These are phyloP conservation scores for Rhineura floridana DNA, from an alignment of 2,113 vertebrate genomes.

Conservation along the genomic window DNA sequence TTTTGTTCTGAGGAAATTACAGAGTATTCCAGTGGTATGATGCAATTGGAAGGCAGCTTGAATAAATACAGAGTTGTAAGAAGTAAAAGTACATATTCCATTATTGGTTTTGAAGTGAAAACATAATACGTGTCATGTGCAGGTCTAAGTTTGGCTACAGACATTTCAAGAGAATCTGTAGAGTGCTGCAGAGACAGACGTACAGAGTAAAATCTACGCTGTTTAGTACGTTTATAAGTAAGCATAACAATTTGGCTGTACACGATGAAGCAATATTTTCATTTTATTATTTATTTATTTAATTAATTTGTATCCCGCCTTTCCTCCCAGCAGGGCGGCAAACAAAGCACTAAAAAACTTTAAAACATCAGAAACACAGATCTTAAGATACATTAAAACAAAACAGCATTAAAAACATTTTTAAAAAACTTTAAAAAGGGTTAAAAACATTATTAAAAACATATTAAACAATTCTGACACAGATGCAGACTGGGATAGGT, in stretches of 20 bases:
- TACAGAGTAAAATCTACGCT: conserved; percentile 10
- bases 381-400: too few species aligned
- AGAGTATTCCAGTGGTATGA: conserved; percentile 59
- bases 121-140: conserved; percentile 39
- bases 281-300: too few species aligned
- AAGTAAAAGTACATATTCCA: conserved; percentile 70
- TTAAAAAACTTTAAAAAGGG: too few species aligned
- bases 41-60: conserved; percentile 72
- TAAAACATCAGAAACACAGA: too few species aligned
- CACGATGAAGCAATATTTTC: background rate
- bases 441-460: too few species aligned
- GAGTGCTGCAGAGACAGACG: background rate
- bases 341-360: too few species aligned
- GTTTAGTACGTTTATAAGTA: conserved; percentile 4
- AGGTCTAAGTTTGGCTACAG: conserved; percentile 48
- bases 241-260: background rate
- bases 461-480: too few species aligned
- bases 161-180: conserved; percentile 35
- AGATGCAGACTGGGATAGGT: too few species aligned
- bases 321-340: too few species aligned
- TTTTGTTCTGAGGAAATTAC: conserved; percentile 74
- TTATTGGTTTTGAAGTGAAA: conserved; percentile 65
- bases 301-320: too few species aligned
- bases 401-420: too few species aligned
- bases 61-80: conserved; percentile 64